Base-by-base conservation (phyloP, 2,888 invertebrate genomes). In the Nycteola revayana region DNA sequence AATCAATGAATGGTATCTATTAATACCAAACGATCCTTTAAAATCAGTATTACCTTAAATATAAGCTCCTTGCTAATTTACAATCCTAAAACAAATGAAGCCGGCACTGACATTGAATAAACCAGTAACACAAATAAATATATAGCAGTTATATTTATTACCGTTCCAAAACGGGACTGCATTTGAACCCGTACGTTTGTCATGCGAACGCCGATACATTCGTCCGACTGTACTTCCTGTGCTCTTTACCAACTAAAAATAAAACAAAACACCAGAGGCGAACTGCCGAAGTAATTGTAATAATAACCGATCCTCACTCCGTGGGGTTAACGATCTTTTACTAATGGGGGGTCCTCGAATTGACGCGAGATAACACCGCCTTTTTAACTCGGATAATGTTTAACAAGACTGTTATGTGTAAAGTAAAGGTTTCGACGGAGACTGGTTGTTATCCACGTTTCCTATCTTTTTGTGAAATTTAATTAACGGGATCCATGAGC, bases 251-350 rank as follows among this genome's bases (percentile, higher is more conserved):
- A 32, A 14, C 24, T 41, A 23, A 40, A 49, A 55, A 60, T 54
- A 57, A 51, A 54, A 54, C 47, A 51, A 42, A 44, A 46, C 21
- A 22, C 18, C 21, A 27, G 37, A 11, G 10, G 28, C 22, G 35
- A 42, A 51, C 33, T 50, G 33, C 32, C 41, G 27, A 37, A 47
- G 53, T 61, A 64, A 63, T 66, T 64, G 66, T 61, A 66, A 58
- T 66, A 64, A 64, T 60, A 61, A 61, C 49, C 32, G 53, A 47
- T 54, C 49, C 47, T 36, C 25, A 17, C 44, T 34, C 43, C 26
- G 26, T 31, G 23, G 43, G 57, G 62, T 59, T 55, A 62, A 62
- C 51, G 54, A 52, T 51, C 55, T 32, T 41, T 21, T 24, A 41
- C 43, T 56, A 63, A 61, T 60, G 55, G 47, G 40, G 33, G 45